Base-by-base conservation (phyloP, 1,140 invertebrate species). In the Dryas iulia region DNA sequence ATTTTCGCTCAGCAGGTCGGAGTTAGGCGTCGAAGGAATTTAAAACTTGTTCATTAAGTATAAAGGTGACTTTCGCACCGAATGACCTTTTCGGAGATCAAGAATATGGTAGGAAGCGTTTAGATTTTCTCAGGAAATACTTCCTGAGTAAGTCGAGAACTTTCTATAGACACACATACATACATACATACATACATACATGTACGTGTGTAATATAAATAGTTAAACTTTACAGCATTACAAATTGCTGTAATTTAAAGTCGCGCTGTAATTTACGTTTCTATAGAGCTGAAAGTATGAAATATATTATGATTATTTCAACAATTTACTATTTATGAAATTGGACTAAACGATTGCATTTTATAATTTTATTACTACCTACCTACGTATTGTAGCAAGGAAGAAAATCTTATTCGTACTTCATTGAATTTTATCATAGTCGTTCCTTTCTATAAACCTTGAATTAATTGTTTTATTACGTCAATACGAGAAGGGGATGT, bases 111-210 rank as follows among this genome's bases (percentile, higher is more conserved):
- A 69, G 67, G 67, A 69, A 69, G 28, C 60, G 56, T 69, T 69
- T 69, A 69, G 67, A 69, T n/a, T n/a, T n/a, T n/a, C n/a, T n/a
- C n/a, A n/a, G n/a, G n/a, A n/a, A n/a, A 56, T 33, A 39, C 67
- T 69, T 69, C 67, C 67, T 69, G 67, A 69, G 53, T 64, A 64
- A 69, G 67, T 69, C 61, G 61, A 59, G 67, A 69, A 69, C 47
- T 52, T 69, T 69, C 67, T 26, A 59, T 59, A 53, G 57, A 64
- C 1, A 47, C 21, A 47, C 21, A 47, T 18, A 21, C 6, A 47
- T 47, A 47, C 6, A 47, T 47, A 21, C n/a, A n/a, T n/a, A n/a
- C n/a, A n/a, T 47, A 47, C 21, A 8, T 47, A 2, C 7, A 14
- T 3, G 26, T 59, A 53, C 33, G 28, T 18, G 28, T 62, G 52